These are phyloP conservation scores for Rissa tridactyla DNA, from an alignment of 2,113 vertebrate species.

Conservation along the genomic window DNA sequence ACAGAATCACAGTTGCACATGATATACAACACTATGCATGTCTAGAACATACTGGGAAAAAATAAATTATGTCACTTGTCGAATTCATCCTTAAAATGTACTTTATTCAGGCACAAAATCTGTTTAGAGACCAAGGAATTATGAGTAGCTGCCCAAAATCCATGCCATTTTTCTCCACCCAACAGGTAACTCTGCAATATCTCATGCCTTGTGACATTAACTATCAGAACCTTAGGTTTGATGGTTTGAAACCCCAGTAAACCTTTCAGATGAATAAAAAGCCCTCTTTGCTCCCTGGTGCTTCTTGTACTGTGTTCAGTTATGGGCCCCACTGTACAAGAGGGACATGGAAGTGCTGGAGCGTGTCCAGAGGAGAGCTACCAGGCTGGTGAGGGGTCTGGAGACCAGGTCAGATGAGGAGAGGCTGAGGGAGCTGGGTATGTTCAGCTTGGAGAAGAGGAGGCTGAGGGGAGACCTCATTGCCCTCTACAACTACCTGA, in stretches of 20 bases:
- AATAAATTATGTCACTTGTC: neutral
- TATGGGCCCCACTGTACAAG: too few relatives aligned
- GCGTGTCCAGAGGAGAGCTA: too few relatives aligned
- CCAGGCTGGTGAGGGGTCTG: too few relatives aligned
- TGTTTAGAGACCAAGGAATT: neutral
- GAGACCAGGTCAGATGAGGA: too few relatives aligned
- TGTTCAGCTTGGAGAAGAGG: too few relatives aligned
- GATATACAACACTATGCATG: neutral
- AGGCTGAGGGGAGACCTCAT: too few relatives aligned
- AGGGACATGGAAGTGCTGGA: too few relatives aligned
- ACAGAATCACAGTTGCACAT: neutral
- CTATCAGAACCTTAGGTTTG: neutral
- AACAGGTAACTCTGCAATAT: neutral
- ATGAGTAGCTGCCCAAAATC: neutral
- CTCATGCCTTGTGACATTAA: neutral
- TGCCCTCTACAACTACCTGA: too few relatives aligned
- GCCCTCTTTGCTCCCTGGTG: accelerated
- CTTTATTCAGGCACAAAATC: neutral
- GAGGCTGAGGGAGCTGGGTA: too few relatives aligned
- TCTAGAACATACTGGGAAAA: neutral
- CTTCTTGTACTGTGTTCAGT: neutral
- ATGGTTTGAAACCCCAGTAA: neutral
- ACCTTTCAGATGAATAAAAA: neutral
- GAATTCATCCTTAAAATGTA: neutral
- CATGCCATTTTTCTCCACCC: neutral